phyloP scores from a whole-genome alignment of 1,140 invertebrate genomes.

The Antheraea pernyi region DNA sequence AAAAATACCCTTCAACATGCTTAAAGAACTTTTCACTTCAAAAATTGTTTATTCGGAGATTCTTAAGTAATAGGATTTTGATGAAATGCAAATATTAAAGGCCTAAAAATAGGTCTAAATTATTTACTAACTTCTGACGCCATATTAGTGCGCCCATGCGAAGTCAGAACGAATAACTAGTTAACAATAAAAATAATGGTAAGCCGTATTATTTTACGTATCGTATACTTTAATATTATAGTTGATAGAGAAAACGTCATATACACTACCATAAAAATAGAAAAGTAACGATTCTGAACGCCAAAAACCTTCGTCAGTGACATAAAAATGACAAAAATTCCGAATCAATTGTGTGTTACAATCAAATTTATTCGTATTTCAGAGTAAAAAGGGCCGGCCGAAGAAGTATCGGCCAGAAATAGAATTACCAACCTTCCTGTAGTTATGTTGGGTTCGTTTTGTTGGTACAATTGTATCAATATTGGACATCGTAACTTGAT shows the following conservation, averaged over 20 bases:
- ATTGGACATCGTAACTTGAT: conserved; percentile 69
- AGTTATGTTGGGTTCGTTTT: conserved; percentile 56
- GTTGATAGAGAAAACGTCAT: not conserved
- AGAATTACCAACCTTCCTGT: conserved; percentile 53
- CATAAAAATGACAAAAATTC: conserved; percentile 3
- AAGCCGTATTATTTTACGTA: no score
- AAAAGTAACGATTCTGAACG: not conserved
- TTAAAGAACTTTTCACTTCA: no score
- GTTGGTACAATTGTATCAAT: conserved; percentile 68
- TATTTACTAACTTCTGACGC: no score
- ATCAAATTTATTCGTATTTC: not conserved
- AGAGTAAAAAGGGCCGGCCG: conserved; percentile 4
- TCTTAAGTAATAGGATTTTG: no score
- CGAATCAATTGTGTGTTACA: not conserved
- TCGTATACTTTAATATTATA: no score
- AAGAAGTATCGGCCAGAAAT: conserved; percentile 39
- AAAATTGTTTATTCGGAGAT: no score
- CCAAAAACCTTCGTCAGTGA: not conserved
- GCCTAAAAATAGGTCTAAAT: no score
- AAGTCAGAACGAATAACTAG: no score
- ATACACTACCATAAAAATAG: not conserved
- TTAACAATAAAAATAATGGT: no score
- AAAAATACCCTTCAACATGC: no score
- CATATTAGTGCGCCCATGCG: no score
- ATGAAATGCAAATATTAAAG: no score